These are phyloP conservation scores for Pristionchus mayeri DNA, from an alignment of 2,888 invertebrate species.

Conservation along the genomic window DNA sequence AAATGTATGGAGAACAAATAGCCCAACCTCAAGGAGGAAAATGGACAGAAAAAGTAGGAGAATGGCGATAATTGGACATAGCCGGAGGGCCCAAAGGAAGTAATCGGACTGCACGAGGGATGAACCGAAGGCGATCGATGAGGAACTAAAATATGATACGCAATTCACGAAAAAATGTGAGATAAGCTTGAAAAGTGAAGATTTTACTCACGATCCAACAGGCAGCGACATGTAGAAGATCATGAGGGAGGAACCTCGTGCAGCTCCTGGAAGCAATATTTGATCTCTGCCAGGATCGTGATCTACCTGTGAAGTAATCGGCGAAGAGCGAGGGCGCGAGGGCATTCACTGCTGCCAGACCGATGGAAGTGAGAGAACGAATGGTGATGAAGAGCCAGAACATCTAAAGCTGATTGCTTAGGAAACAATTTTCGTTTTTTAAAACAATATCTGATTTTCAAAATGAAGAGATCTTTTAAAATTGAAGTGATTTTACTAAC, in stretches of 20 bases:
- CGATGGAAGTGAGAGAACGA: conserved; percentile 29
- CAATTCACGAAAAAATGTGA: not conserved
- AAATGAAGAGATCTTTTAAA: not conserved
- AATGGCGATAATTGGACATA: conserved; percentile 21
- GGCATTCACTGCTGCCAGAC: not conserved
- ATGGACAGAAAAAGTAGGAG: not conserved
- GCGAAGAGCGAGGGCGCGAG: conserved; percentile 34
- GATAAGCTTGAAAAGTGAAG: no score
- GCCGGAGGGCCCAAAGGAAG: not conserved
- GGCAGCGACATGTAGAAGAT: conserved; percentile 22
- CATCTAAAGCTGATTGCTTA: conserved; percentile 28
- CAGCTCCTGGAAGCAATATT: not conserved
- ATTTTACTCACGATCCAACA: not conserved
- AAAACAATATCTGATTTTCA: not conserved
- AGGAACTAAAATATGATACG: not conserved
- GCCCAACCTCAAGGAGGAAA: not conserved
- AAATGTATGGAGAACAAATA: not conserved
- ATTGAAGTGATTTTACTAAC: no score
- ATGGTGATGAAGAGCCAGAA: conserved; percentile 38
- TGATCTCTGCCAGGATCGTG: not conserved
- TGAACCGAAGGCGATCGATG: not conserved
- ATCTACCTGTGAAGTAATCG: conserved; percentile 42
- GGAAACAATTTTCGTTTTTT: no score
- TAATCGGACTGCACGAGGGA: not conserved
- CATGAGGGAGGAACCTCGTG: not conserved